Evolutionary conservation across 2,113 vertebrate genomes (phyloP).

Genomic region (Limanda limanda): DNA sequence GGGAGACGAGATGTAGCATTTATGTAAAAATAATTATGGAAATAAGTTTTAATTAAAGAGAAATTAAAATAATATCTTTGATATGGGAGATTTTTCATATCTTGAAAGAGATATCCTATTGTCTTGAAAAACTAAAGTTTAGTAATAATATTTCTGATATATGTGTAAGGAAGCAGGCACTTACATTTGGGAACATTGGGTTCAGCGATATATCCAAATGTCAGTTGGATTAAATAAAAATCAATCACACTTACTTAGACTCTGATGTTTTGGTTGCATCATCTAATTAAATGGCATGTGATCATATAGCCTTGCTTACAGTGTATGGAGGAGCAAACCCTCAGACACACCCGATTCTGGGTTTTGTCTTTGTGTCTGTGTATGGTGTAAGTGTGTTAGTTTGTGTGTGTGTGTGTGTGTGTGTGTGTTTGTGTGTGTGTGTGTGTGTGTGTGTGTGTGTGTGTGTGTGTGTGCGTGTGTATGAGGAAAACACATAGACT

Average conservation of each 20-base stretch:
- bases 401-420: neutral
- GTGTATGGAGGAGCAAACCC: conserved; percentile 17
- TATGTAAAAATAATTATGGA: neutral
- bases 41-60: neutral
- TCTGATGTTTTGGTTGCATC: conserved; percentile 10
- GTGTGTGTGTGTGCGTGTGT: neutral
- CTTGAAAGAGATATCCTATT: neutral
- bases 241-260: conserved; percentile 11
- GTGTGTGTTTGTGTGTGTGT: neutral
- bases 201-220: neutral
- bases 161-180: neutral
- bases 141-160: neutral
- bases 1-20: neutral
- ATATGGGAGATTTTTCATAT: too few species aligned
- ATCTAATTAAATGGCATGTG: conserved; percentile 28
- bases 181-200: neutral
- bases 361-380: neutral
- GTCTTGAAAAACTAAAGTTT: neutral
- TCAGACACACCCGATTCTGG: conserved; percentile 46
- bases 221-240: neutral
- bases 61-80: neutral
- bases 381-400: neutral
- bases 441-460: neutral
- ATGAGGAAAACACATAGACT: conserved; percentile 10
- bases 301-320: neutral